These are phyloP conservation scores for Cybosia mesomella DNA, from an alignment of 2,888 invertebrate species.

Conservation along the genomic window DNA sequence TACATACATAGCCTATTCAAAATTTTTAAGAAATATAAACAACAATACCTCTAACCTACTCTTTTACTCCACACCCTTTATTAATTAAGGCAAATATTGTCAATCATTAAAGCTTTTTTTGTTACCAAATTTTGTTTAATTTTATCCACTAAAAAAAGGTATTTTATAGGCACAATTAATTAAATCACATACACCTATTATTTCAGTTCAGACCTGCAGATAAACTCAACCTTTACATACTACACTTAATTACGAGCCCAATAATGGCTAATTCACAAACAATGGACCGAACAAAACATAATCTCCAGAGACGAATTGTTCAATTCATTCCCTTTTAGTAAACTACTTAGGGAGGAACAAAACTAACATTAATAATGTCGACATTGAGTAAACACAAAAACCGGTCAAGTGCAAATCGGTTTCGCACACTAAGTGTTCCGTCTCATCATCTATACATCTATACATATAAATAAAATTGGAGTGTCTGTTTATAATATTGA, in stretches of 20 bases:
- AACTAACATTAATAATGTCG: constrained; percentile 22
- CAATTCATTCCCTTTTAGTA: constrained; percentile 20
- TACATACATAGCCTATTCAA: too few relatives aligned
- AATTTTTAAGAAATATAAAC: too few relatives aligned
- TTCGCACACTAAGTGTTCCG: background rate
- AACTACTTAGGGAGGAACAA: constrained; percentile 16
- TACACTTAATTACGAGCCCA: constrained; percentile 15
- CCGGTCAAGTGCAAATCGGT: background rate
- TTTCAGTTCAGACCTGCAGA: background rate
- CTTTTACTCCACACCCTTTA: too few relatives aligned
- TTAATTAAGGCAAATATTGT: too few relatives aligned
- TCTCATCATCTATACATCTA: too few relatives aligned
- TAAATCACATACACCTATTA: constrained; percentile 7
- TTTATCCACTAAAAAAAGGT: background rate
- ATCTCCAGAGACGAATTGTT: constrained; percentile 19
- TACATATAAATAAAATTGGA: too few relatives aligned
- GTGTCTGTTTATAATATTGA: too few relatives aligned
- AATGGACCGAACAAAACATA: constrained; percentile 20
- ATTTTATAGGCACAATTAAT: background rate
- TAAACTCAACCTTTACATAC: constrained; percentile 4
- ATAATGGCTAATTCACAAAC: constrained; percentile 17
- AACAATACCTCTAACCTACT: too few relatives aligned
- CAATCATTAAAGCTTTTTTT: too few relatives aligned
- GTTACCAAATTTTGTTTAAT: too few relatives aligned
- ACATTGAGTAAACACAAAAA: background rate